phyloP scores from a whole-genome alignment of 2,797 vertebrate species.

The Poeciliopsis gracilis region DNA sequence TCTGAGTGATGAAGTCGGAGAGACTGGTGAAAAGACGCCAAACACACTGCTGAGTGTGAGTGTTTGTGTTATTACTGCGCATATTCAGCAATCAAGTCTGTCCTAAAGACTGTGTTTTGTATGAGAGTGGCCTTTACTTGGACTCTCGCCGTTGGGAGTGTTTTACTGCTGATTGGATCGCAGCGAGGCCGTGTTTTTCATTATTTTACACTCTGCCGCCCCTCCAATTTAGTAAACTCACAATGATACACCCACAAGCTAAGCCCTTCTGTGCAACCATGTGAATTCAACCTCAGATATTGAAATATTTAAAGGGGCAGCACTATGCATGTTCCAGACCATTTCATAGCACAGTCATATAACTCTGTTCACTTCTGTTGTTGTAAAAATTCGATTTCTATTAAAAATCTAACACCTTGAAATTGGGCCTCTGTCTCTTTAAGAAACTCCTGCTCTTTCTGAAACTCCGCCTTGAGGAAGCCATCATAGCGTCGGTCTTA shows the following conservation, averaged over 20 bases:
- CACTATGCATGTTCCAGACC: too few species aligned
- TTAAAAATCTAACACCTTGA: too few species aligned
- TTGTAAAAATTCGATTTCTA: too few species aligned
- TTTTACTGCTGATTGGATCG: constrained; percentile 71
- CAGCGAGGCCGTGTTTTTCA: constrained; percentile 25
- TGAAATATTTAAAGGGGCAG: neutral
- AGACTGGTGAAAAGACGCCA: constrained; percentile 1
- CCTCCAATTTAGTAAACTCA: constrained; percentile 27
- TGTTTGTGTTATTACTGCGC: constrained; percentile 27
- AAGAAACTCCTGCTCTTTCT: too few species aligned
- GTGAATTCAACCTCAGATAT: constrained; percentile 19
- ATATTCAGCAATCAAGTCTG: constrained; percentile 4
- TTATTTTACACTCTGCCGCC: constrained; percentile 29
- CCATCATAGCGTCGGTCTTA: too few species aligned
- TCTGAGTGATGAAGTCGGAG: constrained; percentile 21
- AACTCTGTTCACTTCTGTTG: too few species aligned
- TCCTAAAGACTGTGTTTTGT: constrained; percentile 42
- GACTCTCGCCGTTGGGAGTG: constrained; percentile 34
- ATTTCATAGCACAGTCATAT: too few species aligned
- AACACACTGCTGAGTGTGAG: constrained; percentile 9
- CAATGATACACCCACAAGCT: constrained; percentile 24
- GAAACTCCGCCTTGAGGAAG: too few species aligned
- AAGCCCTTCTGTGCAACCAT: constrained; percentile 2
- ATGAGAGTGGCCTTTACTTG: constrained; percentile 40
- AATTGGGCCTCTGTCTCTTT: too few species aligned